phyloP scores from a whole-genome alignment of 2,797 vertebrate genomes.

The Sylvia borin region DNA sequence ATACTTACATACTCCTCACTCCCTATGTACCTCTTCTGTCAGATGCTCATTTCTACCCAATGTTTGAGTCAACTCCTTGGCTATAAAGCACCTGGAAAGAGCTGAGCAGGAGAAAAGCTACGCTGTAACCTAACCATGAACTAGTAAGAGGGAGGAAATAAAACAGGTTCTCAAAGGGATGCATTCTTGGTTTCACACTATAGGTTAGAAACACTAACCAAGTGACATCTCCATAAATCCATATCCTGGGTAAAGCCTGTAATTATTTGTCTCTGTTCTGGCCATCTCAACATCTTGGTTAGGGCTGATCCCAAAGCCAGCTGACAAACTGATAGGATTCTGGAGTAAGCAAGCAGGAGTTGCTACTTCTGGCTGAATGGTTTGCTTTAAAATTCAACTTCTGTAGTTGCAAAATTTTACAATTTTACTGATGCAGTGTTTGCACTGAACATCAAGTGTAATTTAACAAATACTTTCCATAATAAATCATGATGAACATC shows the following conservation, averaged over 20 bases:
- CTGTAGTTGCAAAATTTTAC: neutral
- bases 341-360: neutral
- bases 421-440: neutral
- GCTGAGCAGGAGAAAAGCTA: neutral
- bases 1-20: neutral
- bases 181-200: neutral
- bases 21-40: neutral
- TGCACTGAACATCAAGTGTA: neutral
- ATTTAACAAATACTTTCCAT: neutral
- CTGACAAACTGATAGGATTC: neutral
- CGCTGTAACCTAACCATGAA: neutral
- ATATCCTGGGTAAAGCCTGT: neutral
- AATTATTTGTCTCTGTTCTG: neutral
- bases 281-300: neutral
- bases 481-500: neutral
- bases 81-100: neutral
- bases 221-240: neutral
- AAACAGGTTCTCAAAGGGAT: neutral
- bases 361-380: neutral
- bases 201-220: neutral
- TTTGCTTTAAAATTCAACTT: neutral
- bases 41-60: neutral
- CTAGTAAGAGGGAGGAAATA: neutral
- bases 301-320: neutral
- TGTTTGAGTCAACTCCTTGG: accelerated